Conservation (phyloP, 2,797 vertebrate genomes). For the Hapalemur alaotrensis region DNA sequence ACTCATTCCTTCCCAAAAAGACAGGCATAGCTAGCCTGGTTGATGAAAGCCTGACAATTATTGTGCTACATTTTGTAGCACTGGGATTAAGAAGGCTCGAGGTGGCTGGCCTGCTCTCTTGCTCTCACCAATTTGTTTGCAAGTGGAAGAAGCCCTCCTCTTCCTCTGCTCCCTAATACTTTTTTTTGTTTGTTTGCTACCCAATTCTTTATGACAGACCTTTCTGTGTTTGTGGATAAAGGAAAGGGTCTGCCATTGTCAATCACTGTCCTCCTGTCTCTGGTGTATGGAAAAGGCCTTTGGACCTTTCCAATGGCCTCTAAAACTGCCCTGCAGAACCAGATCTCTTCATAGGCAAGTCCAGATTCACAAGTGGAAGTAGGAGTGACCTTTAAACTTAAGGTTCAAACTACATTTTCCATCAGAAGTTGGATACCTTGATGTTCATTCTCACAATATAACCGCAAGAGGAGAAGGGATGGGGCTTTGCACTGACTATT, state of each 20-base stretch:
- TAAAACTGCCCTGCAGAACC: neutral
- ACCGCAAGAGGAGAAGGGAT: neutral
- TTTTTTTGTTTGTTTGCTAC: neutral
- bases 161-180: neutral
- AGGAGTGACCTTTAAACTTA: neutral
- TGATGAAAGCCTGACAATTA: neutral
- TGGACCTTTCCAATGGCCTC: neutral
- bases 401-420: neutral
- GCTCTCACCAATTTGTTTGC: neutral
- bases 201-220: neutral
- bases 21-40: neutral
- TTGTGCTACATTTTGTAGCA: neutral
- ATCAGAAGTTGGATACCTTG: neutral
- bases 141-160: neutral
- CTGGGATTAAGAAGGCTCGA: neutral
- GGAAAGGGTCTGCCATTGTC: neutral
- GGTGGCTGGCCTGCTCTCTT: neutral
- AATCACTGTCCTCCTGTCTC: neutral
- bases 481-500: neutral
- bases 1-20: slow-evolving; percentile 1
- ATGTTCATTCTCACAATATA: neutral
- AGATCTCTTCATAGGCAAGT: neutral
- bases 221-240: neutral
- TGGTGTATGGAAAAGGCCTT: neutral
- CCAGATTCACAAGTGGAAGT: neutral